These are phyloP conservation scores for Schizaphis graminum DNA, from an alignment of 2,888 invertebrate species.

Conservation along the genomic window DNA sequence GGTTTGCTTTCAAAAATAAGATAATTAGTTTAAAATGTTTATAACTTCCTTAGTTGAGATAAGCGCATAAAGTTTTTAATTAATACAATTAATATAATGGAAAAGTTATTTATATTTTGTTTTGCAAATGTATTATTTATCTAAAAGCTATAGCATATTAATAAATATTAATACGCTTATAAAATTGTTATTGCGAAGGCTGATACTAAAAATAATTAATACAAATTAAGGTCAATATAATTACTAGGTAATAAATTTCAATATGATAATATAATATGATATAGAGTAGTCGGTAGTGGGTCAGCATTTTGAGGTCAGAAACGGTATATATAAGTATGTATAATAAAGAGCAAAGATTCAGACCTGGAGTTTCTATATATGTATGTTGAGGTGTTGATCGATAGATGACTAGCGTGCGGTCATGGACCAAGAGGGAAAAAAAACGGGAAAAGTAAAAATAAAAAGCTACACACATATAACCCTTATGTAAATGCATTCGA, in stretches of 20 bases:
- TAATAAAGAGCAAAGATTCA: constrained; percentile 18
- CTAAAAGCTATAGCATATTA: too few relatives aligned
- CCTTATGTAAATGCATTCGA: constrained; percentile 67
- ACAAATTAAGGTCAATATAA: too few relatives aligned
- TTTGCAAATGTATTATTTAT: too few relatives aligned
- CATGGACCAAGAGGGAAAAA: constrained; percentile 41
- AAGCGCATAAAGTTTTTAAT: too few relatives aligned
- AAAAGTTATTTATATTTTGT: too few relatives aligned
- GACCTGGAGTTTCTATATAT: neutral
- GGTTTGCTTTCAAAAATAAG: neutral
- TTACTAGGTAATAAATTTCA: too few relatives aligned
- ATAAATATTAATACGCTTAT: too few relatives aligned
- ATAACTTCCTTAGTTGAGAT: neutral
- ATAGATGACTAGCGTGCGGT: constrained; percentile 55
- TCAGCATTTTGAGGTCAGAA: neutral
- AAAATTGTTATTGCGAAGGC: too few relatives aligned
- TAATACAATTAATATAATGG: too few relatives aligned
- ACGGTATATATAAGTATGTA: neutral
- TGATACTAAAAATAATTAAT: too few relatives aligned
- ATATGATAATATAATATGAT: neutral
- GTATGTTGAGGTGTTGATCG: constrained; percentile 53
- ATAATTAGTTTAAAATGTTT: neutral
- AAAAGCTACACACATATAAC: constrained; percentile 64
- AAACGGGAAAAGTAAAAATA: constrained; percentile 30
- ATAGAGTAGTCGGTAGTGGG: neutral